Evolutionary conservation across 2,113 vertebrate genomes (phyloP).

Genomic region (Chaetodon auriga): DNA sequence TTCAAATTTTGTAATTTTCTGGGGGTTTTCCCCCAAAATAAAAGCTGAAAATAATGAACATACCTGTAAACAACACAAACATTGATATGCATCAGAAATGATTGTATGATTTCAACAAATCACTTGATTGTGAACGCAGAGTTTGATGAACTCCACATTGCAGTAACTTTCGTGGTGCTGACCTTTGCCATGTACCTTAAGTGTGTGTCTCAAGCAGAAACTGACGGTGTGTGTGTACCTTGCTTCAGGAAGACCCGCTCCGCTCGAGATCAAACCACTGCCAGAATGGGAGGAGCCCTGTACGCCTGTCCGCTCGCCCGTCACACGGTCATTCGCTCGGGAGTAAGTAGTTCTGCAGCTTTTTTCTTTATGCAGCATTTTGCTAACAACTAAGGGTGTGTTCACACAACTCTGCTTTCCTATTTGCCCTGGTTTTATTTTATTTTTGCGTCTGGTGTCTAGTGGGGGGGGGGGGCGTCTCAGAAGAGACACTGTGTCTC

Average conservation of each 20-base stretch:
- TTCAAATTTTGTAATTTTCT: no score
- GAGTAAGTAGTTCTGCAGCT: constrained; percentile 89
- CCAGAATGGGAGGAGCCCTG: constrained; percentile 96
- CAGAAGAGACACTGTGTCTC: background rate
- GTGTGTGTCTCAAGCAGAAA: background rate
- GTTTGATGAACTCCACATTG: background rate
- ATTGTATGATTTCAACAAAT: no score
- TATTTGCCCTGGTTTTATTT: background rate
- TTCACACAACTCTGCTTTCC: constrained; percentile 56
- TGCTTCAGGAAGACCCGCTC: constrained; percentile 92
- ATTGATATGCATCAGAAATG: no score
- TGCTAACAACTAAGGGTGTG: constrained; percentile 53
- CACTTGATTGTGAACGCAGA: background rate
- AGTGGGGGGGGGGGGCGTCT: background rate
- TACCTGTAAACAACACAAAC: no score
- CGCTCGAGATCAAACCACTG: constrained; percentile 95
- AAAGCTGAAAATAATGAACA: no score
- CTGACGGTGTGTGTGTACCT: constrained; percentile 56
- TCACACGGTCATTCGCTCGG: constrained; percentile 96
- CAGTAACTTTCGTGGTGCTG: background rate
- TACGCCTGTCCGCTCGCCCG: constrained; percentile 95
- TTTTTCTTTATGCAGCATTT: constrained; percentile 17
- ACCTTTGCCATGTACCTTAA: background rate
- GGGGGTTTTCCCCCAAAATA: no score
- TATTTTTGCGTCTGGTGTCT: background rate